phyloP scores from a whole-genome alignment of 2,888 invertebrate species.

The Scaptomyza parva region DNA sequence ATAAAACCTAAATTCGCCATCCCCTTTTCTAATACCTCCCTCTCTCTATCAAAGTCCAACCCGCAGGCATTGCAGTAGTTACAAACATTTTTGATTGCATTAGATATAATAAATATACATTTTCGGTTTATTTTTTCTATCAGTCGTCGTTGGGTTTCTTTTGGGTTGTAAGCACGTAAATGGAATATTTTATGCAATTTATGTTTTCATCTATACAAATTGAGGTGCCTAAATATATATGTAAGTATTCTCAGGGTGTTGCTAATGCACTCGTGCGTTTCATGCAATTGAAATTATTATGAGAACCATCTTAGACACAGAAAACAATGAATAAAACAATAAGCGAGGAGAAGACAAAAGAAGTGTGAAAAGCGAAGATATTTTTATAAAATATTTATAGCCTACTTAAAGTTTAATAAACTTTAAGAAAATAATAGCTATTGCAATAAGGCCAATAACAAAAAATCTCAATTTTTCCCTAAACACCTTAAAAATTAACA shows the following conservation, averaged over 20 bases:
- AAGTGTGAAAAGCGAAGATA: conserved; percentile 11
- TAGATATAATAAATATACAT: conserved; percentile 59
- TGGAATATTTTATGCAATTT: conserved; percentile 79
- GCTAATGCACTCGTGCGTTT: conserved; percentile 71
- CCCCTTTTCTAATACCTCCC: neutral
- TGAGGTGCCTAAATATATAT: conserved; percentile 53
- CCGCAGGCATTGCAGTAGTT: conserved; percentile 68
- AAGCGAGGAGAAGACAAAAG: conserved; percentile 20
- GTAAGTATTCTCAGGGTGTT: conserved; percentile 55
- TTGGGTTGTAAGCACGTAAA: conserved; percentile 62
- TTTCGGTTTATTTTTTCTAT: conserved; percentile 4
- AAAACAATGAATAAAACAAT: conserved; percentile 29
- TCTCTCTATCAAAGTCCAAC: neutral
- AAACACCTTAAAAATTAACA: conserved; percentile 27
- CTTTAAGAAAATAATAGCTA: no score
- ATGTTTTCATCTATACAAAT: conserved; percentile 67
- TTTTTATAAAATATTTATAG: conserved; percentile 6
- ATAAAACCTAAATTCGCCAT: conserved; percentile 48
- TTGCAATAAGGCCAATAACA: no score
- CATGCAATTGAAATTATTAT: conserved; percentile 54
- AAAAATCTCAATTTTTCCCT: no score
- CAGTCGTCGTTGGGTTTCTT: neutral
- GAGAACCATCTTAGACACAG: conserved; percentile 10
- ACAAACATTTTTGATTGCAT: conserved; percentile 72
- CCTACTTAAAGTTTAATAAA: neutral